Conservation (phyloP, 1,140 invertebrate genomes). For the Drosophila tristis region DNA sequence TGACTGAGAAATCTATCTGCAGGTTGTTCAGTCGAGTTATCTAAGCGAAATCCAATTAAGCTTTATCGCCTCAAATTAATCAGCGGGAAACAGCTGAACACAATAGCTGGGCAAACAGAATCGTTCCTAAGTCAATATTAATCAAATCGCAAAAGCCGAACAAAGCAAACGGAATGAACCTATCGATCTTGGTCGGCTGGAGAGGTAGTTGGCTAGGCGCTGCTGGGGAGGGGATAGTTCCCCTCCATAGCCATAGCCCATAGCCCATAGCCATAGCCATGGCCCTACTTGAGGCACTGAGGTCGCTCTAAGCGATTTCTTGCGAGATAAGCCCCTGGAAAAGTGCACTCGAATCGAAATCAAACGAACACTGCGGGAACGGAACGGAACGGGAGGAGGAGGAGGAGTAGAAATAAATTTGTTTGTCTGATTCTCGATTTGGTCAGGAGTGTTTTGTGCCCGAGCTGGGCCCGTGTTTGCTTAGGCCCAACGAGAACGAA, state of each 20-base stretch:
- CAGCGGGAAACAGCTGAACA: constrained; percentile 70
- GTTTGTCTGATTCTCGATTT: constrained; percentile 50
- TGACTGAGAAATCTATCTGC: constrained; percentile 19
- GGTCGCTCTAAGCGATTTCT: constrained; percentile 30
- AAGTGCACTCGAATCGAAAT: constrained; percentile 23
- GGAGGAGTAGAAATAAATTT: constrained; percentile 30
- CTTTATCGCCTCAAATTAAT: constrained; percentile 81
- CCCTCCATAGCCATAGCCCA: too few relatives aligned
- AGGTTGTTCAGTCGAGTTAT: constrained; percentile 54
- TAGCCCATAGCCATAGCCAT: too few relatives aligned
- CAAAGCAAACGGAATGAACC: constrained; percentile 41
- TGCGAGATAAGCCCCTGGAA: constrained; percentile 33
- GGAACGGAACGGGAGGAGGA: constrained; percentile 1
- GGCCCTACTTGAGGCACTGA: constrained; percentile 17
- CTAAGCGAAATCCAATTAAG: constrained; percentile 81
- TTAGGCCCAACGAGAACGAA: constrained; percentile 16
- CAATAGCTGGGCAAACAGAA: constrained; percentile 76
- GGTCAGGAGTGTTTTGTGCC: constrained; percentile 11
- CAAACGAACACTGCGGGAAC: neutral
- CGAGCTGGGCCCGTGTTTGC: constrained; percentile 27
- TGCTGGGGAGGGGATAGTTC: too few relatives aligned
- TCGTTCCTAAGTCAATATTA: constrained; percentile 75
- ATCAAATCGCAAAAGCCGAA: constrained; percentile 68
- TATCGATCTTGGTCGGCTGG: constrained; percentile 47
- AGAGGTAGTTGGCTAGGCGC: neutral